Evolutionary conservation across 1,140 invertebrate genomes (phyloP), one percentile per base, ranked within the genome.

Genomic region (Saccostrea cuccullata): DNA sequence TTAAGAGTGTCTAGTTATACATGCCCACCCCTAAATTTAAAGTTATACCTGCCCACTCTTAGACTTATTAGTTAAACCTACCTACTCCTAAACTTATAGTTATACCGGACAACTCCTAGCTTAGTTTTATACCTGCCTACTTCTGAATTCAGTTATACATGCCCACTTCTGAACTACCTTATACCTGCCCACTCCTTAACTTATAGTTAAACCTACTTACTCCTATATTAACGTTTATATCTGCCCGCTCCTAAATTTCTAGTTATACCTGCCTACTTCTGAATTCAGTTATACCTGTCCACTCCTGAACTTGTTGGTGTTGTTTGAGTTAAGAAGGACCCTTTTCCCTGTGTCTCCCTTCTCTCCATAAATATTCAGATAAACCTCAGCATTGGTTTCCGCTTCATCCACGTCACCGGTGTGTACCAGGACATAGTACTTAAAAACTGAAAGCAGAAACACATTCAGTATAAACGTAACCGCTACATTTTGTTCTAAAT

Each of bases 361-460:
- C 77, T 92, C 91, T 17, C 94, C 94, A 87, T 90, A 91, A 17
- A 92, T 82, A 36, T 91, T 94, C 82, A 95, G 89, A 87, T 92
- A 94, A 17, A 94, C 92, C 58, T 92, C 86, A 11, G 94, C 92
- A 89, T 94, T 90, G 20, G 94, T 94, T 11, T 92, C 93, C 17
- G 94, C 88, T 8, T 91, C 92, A 12, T 70, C 82, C 36, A 93
- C 92, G 23, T 92, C 92, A 6, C 94, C 94, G 30, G 94, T 95
- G 83, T 91, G 89, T 2, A 94, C 91, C 40, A 87, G 89, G 11
- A 95, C 92, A 84, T 92, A 87, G 88, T 95, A 95, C 20, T 89
- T 93, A 13, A 91, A 82, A n/a, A 94, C 94, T 94, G 89, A 87
- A 91, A 90, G 82, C 17, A 87, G 40, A 90, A 30, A 15, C 12